phyloP scores from a whole-genome alignment of 1,140 invertebrate genomes.

The Sarcophaga peregrina region DNA sequence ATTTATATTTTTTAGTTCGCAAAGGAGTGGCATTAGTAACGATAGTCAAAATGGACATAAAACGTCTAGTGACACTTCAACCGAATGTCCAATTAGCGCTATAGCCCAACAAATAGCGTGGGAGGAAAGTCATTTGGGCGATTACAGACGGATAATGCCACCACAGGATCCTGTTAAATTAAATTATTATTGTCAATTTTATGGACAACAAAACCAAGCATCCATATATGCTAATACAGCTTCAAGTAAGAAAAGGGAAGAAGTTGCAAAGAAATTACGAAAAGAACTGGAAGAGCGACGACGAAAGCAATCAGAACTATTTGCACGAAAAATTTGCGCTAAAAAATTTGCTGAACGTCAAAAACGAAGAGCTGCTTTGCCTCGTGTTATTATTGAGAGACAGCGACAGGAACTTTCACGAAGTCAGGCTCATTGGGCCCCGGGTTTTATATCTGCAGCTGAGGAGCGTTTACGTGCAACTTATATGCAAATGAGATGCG shows the following conservation, averaged over 20 bases:
- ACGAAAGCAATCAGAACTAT: constrained; percentile 53
- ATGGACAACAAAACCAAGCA: constrained; percentile 75
- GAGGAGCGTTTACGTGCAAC: constrained; percentile 60
- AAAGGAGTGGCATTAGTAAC: neutral
- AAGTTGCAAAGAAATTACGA: constrained; percentile 59
- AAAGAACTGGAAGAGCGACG: constrained; percentile 60
- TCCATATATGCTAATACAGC: constrained; percentile 81
- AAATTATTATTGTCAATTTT: constrained; percentile 66
- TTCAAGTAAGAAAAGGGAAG: constrained; percentile 68
- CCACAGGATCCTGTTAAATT: constrained; percentile 48
- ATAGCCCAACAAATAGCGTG: constrained; percentile 76
- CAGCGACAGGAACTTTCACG: constrained; percentile 51
- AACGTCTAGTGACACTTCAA: neutral
- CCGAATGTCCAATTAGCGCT: constrained; percentile 34
- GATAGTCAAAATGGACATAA: neutral
- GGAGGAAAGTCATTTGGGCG: constrained; percentile 82
- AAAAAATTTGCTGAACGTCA: constrained; percentile 45
- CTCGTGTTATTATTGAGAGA: constrained; percentile 53
- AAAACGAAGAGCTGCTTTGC: constrained; percentile 46
- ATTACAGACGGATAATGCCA: constrained; percentile 70
- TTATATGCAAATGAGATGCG: constrained; percentile 58
- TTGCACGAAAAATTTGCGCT: constrained; percentile 40
- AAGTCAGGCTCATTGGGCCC: constrained; percentile 56
- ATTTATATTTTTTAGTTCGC: neutral
- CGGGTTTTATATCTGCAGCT: constrained; percentile 61